These are phyloP conservation scores for Hephaestus fuliginosus DNA, from an alignment of 2,797 vertebrate species.

Conservation along the genomic window DNA sequence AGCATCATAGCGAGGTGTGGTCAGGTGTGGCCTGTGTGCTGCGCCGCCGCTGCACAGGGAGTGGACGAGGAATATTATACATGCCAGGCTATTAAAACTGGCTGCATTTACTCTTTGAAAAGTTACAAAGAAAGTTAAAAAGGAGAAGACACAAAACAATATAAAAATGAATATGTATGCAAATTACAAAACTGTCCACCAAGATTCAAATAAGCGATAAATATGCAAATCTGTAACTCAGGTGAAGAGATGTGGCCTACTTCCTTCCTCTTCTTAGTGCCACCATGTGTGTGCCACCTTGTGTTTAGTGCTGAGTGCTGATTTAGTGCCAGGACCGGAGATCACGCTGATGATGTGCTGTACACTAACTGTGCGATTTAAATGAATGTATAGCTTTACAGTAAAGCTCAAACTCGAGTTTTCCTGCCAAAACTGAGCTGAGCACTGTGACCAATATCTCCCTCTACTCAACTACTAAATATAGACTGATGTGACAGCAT, in stretches of 20 bases:
- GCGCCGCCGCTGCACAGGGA: background rate
- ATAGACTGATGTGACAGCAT: slow-evolving; percentile 43
- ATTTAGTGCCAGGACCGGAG: background rate
- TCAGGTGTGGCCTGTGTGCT: slow-evolving; percentile 8
- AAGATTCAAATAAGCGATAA: background rate
- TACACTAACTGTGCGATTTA: slow-evolving; percentile 1
- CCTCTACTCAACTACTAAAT: slow-evolving; percentile 35
- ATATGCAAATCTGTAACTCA: background rate
- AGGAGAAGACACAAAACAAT: background rate
- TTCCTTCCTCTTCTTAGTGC: background rate
- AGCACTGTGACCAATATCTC: slow-evolving; percentile 17
- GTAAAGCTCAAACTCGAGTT: background rate
- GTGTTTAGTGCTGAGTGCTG: too few relatives aligned
- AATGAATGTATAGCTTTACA: background rate
- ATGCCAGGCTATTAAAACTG: background rate
- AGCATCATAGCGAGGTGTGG: slow-evolving; percentile 13
- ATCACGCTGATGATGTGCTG: background rate
- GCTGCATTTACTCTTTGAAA: background rate
- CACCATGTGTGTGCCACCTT: background rate
- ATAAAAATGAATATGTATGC: background rate
- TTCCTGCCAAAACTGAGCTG: background rate
- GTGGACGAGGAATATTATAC: background rate
- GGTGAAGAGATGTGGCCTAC: background rate
- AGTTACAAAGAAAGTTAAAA: background rate
- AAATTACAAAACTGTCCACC: background rate